These are phyloP conservation scores for Eclectus roratus DNA, from an alignment of 2,113 vertebrate genomes.

Conservation along the genomic window DNA sequence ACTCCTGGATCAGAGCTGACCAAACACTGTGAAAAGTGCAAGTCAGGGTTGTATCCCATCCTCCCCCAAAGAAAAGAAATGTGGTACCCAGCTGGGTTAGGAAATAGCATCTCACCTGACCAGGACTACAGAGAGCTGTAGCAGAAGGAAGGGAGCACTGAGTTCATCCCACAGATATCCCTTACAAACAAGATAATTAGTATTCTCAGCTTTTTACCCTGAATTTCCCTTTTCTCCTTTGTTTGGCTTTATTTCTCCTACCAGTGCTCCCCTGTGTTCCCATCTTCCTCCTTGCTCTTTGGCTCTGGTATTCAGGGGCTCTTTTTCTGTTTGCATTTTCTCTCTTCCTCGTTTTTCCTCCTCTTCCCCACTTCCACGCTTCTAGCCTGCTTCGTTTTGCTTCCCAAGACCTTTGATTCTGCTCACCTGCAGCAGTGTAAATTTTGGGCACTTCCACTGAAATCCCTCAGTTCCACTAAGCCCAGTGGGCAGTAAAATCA, in stretches of 20 bases:
- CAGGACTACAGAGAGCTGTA: not conserved
- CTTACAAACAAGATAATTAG: not conserved
- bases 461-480: not conserved
- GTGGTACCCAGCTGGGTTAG: not conserved
- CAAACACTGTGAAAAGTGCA: fast-evolving
- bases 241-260: not conserved
- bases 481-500: not conserved
- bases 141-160: not conserved
- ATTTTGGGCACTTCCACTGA: not conserved
- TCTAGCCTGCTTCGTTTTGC: not conserved
- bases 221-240: not conserved
- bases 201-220: not conserved
- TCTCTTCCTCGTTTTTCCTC: not conserved
- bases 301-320: not conserved
- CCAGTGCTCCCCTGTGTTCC: not conserved
- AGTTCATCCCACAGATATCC: not conserved
- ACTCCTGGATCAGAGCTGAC: not conserved
- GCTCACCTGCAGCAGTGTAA: not conserved
- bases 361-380: not conserved
- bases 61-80: not conserved
- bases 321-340: not conserved
- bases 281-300: not conserved
- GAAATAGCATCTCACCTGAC: not conserved
- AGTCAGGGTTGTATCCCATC: not conserved
- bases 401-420: not conserved